Evolutionary conservation across 2,113 vertebrate genomes (phyloP).

Genomic region (Sceloporus tristichus): DNA sequence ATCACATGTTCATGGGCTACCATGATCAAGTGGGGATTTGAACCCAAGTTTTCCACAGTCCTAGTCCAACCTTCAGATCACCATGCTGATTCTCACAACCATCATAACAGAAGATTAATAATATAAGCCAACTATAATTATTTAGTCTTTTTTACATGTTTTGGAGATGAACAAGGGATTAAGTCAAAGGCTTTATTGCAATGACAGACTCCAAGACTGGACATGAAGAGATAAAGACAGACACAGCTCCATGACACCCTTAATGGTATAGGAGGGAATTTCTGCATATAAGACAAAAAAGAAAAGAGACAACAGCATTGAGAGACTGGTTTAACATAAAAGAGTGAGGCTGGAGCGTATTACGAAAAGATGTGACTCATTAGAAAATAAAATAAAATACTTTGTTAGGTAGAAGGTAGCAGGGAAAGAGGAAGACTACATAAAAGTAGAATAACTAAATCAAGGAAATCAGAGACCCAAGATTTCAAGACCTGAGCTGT

Average conservation of each 20-base stretch:
- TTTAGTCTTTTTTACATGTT: background rate
- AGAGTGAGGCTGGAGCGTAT: too few species aligned
- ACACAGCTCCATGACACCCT: background rate
- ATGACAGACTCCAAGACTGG: background rate
- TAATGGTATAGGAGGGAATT: background rate
- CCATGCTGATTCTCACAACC: background rate
- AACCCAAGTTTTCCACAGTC: too few species aligned
- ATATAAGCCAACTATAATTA: background rate
- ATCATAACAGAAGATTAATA: background rate
- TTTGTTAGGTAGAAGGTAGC: too few species aligned
- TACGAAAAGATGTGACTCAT: too few species aligned
- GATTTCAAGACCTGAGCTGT: too few species aligned
- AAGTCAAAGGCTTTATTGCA: background rate
- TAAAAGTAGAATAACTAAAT: too few species aligned
- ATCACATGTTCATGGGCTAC: too few species aligned
- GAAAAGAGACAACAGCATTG: background rate
- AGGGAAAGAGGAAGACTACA: too few species aligned
- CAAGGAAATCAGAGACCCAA: too few species aligned
- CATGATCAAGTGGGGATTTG: too few species aligned
- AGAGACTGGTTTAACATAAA: accelerated
- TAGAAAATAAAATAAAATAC: too few species aligned
- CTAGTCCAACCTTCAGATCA: too few species aligned
- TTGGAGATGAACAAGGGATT: background rate
- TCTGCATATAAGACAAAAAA: background rate
- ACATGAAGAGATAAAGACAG: background rate